phyloP scores from a whole-genome alignment of 2,113 vertebrate species.

The Sylvia atricapilla region DNA sequence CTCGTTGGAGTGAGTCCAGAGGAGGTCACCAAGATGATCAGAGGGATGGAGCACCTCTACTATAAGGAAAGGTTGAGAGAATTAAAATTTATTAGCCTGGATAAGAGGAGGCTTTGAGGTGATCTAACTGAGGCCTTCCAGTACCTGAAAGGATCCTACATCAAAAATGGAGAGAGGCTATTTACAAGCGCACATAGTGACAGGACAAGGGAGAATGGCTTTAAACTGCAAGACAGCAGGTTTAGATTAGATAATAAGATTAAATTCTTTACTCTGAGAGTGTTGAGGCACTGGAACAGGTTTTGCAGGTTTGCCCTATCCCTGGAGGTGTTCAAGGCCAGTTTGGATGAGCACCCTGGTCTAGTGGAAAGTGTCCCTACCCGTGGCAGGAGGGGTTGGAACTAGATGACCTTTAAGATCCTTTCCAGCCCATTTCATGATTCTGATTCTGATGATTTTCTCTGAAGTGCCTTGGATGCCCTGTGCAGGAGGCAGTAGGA shows the following conservation, averaged over 20 bases:
- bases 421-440: neutral
- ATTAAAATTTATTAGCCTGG: neutral
- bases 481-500: neutral
- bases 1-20: neutral
- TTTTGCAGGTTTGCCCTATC: neutral
- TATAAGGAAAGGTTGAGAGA: neutral
- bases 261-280: neutral
- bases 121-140: neutral
- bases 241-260: neutral
- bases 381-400: neutral
- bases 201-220: neutral
- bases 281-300: neutral
- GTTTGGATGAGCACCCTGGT: neutral
- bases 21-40: neutral
- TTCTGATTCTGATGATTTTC: neutral
- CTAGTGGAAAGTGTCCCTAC: neutral
- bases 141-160: neutral
- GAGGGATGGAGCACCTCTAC: neutral
- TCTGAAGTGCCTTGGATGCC: neutral
- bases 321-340: neutral
- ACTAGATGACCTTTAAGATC: neutral
- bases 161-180: neutral
- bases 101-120: neutral
- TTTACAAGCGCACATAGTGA: neutral
- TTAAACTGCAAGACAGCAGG: neutral